Evolutionary conservation across 1,140 invertebrate genomes (phyloP), one percentile per base, ranked within the genome.

Genomic region (Formica exsecta): DNA sequence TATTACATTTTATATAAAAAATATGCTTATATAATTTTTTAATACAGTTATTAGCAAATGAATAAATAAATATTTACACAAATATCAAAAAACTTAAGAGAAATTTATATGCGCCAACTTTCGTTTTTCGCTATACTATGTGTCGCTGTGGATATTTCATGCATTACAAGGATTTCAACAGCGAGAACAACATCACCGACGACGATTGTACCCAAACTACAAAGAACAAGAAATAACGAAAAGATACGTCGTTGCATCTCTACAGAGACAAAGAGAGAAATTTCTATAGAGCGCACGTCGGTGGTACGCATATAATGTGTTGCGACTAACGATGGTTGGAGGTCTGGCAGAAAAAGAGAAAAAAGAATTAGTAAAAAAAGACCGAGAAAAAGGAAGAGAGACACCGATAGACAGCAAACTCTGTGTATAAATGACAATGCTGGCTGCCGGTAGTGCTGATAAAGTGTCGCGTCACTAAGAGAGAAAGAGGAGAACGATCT

Each of bases 381-480:
- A 79, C 51, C 71, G 25, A 19, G 11, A 41, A 91, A 51, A 65
- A 32, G 61, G 8, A 75, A 48, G 88, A 77, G 41, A 61, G 70
- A 88, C 66, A 73, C 36, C 76, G 71, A 85, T 89, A 91, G 91
- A 85, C 89, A 92, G 87, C 93, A 85, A 91, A 92, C 90, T 87
- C 84, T 85, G 90, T 88, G 84, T 86, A 92, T 89, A 93, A 94
- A 94, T 93, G 90, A 94, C 93, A 95, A 94, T 94, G 88, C 87
- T 83, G 89, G 66, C 90, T 94, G 90, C 89, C 90, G 90, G 73
- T 92, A 77, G 90, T 92, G 85, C 87, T 93, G 91, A 94, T 94
- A 90, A 93, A 94, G 94, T 94, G 92, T 93, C 92, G 79, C 85
- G 61, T 76, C 89, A 77, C 65, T 88, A 36, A 16, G 29, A 51